Evolutionary conservation across 2,888 invertebrate species (phyloP).

Genomic region (Thysanoteuthis rhombus): DNA sequence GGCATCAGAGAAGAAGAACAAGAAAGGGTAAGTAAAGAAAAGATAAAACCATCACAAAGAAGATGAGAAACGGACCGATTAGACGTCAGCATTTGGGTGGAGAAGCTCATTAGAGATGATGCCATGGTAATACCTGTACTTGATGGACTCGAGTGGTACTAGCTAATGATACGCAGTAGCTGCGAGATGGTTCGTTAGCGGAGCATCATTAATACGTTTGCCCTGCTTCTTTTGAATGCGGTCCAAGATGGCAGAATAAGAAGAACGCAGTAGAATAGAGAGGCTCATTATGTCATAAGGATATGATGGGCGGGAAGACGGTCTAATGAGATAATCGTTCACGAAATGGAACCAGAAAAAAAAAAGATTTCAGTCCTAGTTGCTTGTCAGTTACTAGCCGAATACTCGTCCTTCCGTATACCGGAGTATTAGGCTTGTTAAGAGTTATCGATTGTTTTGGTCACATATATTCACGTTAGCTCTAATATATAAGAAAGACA

Average conservation of each 20-base stretch:
- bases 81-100: neutral
- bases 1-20: neutral
- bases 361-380: neutral
- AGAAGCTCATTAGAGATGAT: neutral
- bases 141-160: neutral
- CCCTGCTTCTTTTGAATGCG: neutral
- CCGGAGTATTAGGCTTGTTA: too few species aligned
- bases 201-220: neutral
- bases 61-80: neutral
- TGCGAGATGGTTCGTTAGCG: neutral
- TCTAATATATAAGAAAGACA: too few species aligned
- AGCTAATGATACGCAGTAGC: neutral
- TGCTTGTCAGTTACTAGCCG: neutral
- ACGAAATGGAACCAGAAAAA: neutral
- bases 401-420: too few species aligned
- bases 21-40: neutral
- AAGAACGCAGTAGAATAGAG: neutral
- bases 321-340: neutral
- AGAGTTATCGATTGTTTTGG: too few species aligned
- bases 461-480: too few species aligned
- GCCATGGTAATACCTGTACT: neutral
- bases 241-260: neutral
- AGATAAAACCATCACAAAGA: neutral
- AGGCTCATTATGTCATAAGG: neutral
- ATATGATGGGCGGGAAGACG: neutral